Base-by-base conservation (phyloP, 1,140 invertebrate genomes). In the Scaptomyza graminum region DNA sequence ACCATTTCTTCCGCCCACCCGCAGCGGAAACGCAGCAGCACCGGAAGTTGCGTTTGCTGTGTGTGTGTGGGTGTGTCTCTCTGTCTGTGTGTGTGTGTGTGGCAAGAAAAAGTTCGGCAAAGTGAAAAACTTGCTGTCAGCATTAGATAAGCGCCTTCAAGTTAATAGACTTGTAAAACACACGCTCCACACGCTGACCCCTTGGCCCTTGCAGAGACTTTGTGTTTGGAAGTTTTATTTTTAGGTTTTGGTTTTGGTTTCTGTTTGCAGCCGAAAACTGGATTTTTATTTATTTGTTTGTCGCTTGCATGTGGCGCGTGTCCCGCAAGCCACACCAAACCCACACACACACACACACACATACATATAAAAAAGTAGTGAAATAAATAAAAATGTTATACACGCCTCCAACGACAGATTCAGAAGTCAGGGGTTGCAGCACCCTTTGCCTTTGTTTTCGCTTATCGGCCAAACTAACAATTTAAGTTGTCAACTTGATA, bases 111-210 rank as follows among this genome's bases (percentile, higher is more conserved):
- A 79, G 54, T 88, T 87, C 68, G 79, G 68, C 63, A 88, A 88
- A 88, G 83, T 88, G 84, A 88, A 88, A 88, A 88, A 88, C 84
- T 89, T 89, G 83, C 84, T 88, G 83, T 89, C 84, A 88, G 84
- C 83, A 88, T 83, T 71, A 88, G 83, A 88, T 88, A 88, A 88
- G 83, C 84, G 76, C 84, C 83, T 76, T 77, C 79, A 89, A 88
- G 84, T 88, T 88, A 88, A 88, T 88, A 88, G 84, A 88, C 84
- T 89, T 88, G 84, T 88, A 89, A 83, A 89, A 88, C 76, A 85
- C 74, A 81, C 74, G 79, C 80, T 66, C 61, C 44, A 64, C 60
- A 64, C 41, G 61, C 66, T 83, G 83, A 87, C 83, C 74, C 61
- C 71, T 5, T 12, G 37, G 11, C 37, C 31, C 18, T 22, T 22